Conservation (phyloP, 2,797 vertebrate genomes). For the Sebastes trivittatus region DNA sequence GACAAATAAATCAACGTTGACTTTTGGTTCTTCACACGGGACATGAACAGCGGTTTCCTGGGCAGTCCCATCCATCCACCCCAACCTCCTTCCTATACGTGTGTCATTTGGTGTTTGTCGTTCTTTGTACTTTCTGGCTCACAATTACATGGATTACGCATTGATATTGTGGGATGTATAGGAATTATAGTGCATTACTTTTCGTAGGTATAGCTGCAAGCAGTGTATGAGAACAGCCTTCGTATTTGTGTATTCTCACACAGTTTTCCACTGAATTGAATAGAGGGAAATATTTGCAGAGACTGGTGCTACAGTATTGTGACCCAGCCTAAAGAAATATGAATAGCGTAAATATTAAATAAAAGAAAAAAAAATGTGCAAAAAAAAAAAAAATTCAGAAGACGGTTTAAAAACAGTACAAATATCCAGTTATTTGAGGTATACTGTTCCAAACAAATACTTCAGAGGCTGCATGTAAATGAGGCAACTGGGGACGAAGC, state of each 20-base stretch:
- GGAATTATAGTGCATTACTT: too few species aligned
- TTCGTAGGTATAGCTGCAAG: too few species aligned
- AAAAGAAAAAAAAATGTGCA: not conserved
- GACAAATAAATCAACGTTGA: too few species aligned
- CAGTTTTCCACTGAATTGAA: not conserved
- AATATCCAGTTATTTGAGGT: conserved; percentile 36
- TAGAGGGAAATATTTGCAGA: not conserved
- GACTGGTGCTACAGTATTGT: not conserved
- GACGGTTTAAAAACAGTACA: not conserved
- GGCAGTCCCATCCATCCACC: too few species aligned
- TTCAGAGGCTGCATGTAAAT: conserved; percentile 58
- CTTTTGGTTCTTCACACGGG: too few species aligned
- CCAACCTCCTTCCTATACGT: too few species aligned
- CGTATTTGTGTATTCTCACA: not conserved
- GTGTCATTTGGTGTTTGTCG: too few species aligned
- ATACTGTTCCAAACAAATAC: conserved; percentile 54
- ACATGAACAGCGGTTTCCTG: too few species aligned
- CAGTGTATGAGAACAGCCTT: too few species aligned
- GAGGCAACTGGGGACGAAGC: conserved; percentile 52
- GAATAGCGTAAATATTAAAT: not conserved
- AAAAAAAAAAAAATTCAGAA: not conserved
- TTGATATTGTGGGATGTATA: too few species aligned
- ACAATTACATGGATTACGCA: too few species aligned
- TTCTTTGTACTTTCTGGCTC: too few species aligned
- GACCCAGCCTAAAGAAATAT: not conserved